Percentiles rank a stretch among this genome's conserved stretches.
These are phyloP conservation scores for Flexamia atlantica DNA, from an alignment of 2,888 invertebrate species.

Conservation along the genomic window DNA sequence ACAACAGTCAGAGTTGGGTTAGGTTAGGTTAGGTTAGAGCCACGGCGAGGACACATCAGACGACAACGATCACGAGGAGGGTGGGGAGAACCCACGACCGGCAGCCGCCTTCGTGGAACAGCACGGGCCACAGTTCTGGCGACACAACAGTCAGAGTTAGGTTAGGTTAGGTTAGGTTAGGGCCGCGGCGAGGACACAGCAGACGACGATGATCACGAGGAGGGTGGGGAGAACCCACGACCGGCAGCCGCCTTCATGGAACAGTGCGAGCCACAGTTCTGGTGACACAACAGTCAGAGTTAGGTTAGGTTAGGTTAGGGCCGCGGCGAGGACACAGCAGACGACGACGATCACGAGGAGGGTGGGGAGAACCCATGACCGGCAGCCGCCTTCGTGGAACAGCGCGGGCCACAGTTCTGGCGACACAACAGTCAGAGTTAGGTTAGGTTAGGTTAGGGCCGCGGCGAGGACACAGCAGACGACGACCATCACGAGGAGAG, in stretches of 20 bases:
- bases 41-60: conserved; percentile 74
- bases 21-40: conserved; percentile 82
- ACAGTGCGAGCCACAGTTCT: conserved; percentile 69
- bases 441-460: no score
- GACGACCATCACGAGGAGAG: conserved; percentile 77
- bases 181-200: conserved; percentile 76
- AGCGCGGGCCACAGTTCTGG: conserved; percentile 68
- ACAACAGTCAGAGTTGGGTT: no score
- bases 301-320: no score
- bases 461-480: conserved; percentile 74
- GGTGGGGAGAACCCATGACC: conserved; percentile 78
- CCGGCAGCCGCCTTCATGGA: conserved; percentile 73
- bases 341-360: conserved; percentile 76
- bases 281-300: no score
- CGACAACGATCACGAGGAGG: conserved; percentile 76
- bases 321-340: conserved; percentile 75
- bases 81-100: conserved; percentile 78
- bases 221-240: conserved; percentile 78
- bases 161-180: no score
- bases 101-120: conserved; percentile 72
- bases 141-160: no score
- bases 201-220: conserved; percentile 75
- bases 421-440: no score
- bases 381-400: conserved; percentile 73
- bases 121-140: conserved; percentile 68